Conservation (phyloP, 2,888 invertebrate species). For the Drosophila heteroneura region DNA sequence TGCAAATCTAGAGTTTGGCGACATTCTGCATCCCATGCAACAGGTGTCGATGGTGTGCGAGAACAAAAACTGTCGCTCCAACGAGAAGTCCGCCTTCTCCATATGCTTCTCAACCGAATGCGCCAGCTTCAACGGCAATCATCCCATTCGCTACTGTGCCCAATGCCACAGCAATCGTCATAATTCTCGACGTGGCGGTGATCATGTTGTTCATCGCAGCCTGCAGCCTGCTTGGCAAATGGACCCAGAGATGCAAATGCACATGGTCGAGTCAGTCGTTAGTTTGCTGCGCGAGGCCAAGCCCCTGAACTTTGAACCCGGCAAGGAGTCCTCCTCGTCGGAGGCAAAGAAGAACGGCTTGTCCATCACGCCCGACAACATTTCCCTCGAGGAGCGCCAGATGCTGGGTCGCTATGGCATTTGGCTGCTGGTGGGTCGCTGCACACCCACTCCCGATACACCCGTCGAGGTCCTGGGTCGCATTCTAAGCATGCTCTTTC, state of each 20-base stretch:
- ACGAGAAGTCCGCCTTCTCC: conserved; percentile 96
- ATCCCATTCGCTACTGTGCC: conserved; percentile 96
- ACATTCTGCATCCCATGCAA: conserved; percentile 96
- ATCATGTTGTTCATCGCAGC: conserved; percentile 95
- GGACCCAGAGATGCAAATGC: conserved; percentile 95
- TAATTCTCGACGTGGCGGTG: conserved; percentile 93
- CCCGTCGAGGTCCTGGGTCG: conserved; percentile 94
- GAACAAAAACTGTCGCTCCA: conserved; percentile 98
- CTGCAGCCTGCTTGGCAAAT: conserved; percentile 95
- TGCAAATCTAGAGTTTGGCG: conserved; percentile 93
- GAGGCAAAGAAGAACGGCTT: conserved; percentile 84
- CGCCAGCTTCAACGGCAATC: conserved; percentile 97
- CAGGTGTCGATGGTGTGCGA: conserved; percentile 98
- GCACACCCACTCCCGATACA: conserved; percentile 91
- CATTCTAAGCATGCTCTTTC: conserved; percentile 97
- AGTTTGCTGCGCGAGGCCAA: conserved; percentile 97
- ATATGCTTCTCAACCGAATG: conserved; percentile 99
- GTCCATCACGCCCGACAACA: conserved; percentile 87
- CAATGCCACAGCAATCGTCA: conserved; percentile 96
- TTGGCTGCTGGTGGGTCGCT: conserved; percentile 98
- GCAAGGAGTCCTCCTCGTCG: conserved; percentile 85
- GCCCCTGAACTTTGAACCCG: conserved; percentile 89
- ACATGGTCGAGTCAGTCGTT: conserved; percentile 97
- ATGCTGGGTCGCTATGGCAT: conserved; percentile 97
- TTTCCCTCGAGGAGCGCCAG: conserved; percentile 94